Evolutionary conservation across 1,140 invertebrate genomes (phyloP), one percentile per base, ranked within the genome.

Genomic region (Muscidifurax raptorellus): DNA sequence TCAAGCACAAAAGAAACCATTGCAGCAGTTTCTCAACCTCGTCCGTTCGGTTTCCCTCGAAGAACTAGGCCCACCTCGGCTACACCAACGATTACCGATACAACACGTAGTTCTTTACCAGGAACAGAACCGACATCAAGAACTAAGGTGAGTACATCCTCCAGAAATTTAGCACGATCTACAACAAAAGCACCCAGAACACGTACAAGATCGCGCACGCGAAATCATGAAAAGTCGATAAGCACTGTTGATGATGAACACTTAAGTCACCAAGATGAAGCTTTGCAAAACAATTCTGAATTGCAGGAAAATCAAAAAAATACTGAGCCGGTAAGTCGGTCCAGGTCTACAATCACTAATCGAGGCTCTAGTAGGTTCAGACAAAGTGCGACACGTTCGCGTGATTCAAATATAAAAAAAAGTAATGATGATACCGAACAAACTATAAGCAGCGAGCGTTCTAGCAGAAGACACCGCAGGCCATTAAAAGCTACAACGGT

Each of bases 1-100:
- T 74, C 89, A 72, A 85, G 86, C 47, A 85, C 89, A 32, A 90
- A 87, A 85, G 87, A 86, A 87, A 92, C 92, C 47, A 87, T 90
- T 78, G 89, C 92, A 30, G 89, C 90, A 44, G 92, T 94, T 77
- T 94, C 94, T 82, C 94, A 94, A 90, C 94, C 94, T 80, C 90
- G 94, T 89, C 94, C 94, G n/a, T 94, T 94, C 86, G 92, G 93
- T 88, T 94, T 93, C 87, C 91, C 92, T 28, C 87, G 90, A 86
- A 89, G 94, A 89, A 91, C 90, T 86, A 87, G 90, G 82, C 86
- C 89, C 82, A 90, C 88, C 36, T 87, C 89, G 79, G 83, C 89
- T 27, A 82, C 87, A 25, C 88, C 93, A 82, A 88, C 92, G 69
- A 93, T 94, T 88, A 89, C 89, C 44, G 86, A 91, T 36, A 89